These are phyloP conservation scores for Eulemur mongoz DNA, from an alignment of 2,797 vertebrate genomes.

Conservation along the genomic window DNA sequence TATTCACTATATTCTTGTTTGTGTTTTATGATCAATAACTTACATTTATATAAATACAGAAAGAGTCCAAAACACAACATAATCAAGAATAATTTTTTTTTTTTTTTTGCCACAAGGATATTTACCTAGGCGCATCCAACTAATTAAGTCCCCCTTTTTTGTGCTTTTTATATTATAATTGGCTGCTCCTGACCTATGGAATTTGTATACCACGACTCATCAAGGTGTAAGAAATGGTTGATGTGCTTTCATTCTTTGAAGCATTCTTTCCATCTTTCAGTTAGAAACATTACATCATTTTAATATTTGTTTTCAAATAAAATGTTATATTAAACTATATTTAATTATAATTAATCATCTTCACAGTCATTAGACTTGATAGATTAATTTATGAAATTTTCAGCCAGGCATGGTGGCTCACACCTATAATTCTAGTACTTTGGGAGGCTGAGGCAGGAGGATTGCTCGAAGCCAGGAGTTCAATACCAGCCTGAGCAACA, in stretches of 20 bases:
- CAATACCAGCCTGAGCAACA: background rate
- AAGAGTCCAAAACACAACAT: background rate
- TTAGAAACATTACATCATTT: slow-evolving; percentile 37
- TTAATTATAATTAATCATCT: slow-evolving; percentile 24
- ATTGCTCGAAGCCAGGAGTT: background rate
- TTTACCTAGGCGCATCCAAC: background rate
- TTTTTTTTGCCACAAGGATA: background rate
- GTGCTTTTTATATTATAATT: background rate
- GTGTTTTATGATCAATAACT: background rate
- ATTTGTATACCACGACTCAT: background rate
- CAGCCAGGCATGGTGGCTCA: background rate
- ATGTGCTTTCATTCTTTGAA: background rate
- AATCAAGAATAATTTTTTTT: background rate
- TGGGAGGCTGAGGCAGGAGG: background rate
- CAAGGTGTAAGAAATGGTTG: slow-evolving; percentile 11
- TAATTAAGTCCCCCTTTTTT: background rate
- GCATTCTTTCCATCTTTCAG: background rate
- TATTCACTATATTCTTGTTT: slow-evolving; percentile 16
- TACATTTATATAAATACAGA: background rate
- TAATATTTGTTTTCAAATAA: slow-evolving; percentile 5
- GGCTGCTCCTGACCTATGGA: background rate
- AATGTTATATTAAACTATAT: slow-evolving; percentile 1
- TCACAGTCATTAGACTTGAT: slow-evolving; percentile 9
- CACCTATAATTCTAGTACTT: background rate
- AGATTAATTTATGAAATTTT: background rate